Conservation (phyloP, 2,113 vertebrate genomes). For the Scytalopus superciliaris region DNA sequence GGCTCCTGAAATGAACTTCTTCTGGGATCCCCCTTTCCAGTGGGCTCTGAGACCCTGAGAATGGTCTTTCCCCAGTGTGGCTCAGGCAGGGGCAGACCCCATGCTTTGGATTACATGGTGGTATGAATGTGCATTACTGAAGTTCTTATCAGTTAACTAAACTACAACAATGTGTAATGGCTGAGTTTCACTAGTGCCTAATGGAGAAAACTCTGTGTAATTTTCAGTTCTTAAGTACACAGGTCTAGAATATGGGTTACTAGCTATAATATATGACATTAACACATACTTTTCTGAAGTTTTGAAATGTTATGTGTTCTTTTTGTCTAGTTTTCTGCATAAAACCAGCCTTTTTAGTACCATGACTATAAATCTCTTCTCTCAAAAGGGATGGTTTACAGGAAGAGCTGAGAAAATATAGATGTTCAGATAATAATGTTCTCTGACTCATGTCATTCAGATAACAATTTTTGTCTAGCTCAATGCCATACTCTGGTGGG, state of each 20-base stretch:
- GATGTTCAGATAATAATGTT: background rate
- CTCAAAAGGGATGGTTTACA: background rate
- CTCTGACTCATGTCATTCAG: background rate
- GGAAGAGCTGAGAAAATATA: background rate
- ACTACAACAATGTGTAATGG: no score
- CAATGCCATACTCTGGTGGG: background rate
- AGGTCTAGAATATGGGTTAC: background rate
- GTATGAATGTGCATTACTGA: no score
- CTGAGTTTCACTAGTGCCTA: rapidly evolving
- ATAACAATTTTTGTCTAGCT: background rate
- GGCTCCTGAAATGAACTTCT: no score
- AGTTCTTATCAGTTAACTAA: no score
- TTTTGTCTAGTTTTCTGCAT: background rate
- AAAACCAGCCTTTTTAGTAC: background rate
- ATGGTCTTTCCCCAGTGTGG: no score
- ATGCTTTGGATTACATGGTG: no score
- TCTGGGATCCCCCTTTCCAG: no score
- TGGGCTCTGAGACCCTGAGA: no score
- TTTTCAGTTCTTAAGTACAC: background rate
- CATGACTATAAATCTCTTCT: background rate
- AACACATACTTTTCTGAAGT: background rate
- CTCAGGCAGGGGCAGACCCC: no score
- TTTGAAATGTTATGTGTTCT: background rate
- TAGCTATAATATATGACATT: background rate
- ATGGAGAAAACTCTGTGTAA: background rate